Evolutionary conservation across 37 sponge, comb jelly and placozoan genomes (phyloP).

Genomic region (Ianthella basta): DNA sequence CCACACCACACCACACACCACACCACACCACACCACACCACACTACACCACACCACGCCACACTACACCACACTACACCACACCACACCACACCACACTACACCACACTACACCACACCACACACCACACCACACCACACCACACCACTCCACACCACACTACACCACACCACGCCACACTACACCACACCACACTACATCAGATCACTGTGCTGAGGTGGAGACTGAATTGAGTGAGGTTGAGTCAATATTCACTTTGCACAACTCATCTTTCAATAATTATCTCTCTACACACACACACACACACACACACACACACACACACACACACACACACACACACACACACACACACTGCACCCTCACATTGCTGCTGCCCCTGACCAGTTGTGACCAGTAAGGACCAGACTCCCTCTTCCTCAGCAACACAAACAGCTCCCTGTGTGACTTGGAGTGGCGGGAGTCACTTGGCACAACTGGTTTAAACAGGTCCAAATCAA

Average conservation of each 20-base stretch:
- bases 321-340: conserved; percentile 28
- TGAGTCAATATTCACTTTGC: background rate
- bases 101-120: background rate
- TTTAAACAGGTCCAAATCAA: conserved; percentile 7
- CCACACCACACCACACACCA: no score
- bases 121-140: background rate
- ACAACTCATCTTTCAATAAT: background rate
- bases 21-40: no score
- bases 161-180: conserved; percentile 12
- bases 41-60: no score
- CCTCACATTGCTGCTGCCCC: background rate
- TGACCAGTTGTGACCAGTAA: conserved; percentile 22
- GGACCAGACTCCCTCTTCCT: conserved; percentile 14
- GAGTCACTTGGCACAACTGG: conserved; percentile 13
- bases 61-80: background rate
- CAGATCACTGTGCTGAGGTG: background rate
- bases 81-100: background rate
- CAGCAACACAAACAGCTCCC: background rate
- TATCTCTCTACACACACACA: background rate
- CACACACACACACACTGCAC: background rate
- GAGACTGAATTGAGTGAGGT: no score
- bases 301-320: conserved; percentile 5
- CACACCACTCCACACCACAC: background rate
- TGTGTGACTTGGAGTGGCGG: background rate
- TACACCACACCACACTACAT: background rate